Evolutionary conservation across 2,888 invertebrate species (phyloP), one percentile per base, ranked within the genome.

Genomic region (Cabera pusaria): DNA sequence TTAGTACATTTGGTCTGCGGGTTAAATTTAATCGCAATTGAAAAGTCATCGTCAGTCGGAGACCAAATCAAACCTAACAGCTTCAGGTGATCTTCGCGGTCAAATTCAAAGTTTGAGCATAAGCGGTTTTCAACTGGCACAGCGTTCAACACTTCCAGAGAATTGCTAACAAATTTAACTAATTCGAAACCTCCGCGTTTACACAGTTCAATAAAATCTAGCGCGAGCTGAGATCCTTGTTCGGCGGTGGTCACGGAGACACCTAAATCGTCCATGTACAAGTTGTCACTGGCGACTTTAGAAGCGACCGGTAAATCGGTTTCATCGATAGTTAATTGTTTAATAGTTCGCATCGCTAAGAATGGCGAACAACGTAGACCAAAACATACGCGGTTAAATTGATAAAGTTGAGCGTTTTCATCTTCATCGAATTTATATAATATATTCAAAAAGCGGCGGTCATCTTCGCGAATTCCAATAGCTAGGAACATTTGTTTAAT

Each of bases 371-470:
- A 47, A 5, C 33, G 40, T 4, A 54, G 12, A 1, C 49, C 49
- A 24, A 52, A 54, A 10, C 43, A 41, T 4, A 52, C 49, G 8
- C 46, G 29, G 24, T 44, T 43, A 28, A 52, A 49, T 10, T 33
- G 10, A 6, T 43, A 46, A 5, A 37, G n/a, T 0, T 5, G n/a
- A 2, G 46, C 8, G 5, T 36, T 35, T 2, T 44, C 34, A 0
- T 41, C 18, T 1, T 43, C 27, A 0, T 12, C 21, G 32, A 52
- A 55, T 0, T 48, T 37, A 32, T 48, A 50, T 6, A 52, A 33
- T 9, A 55, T 38, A 6, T 39, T 27, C 23, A 42, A 43, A 20
- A 36, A 52, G 5, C 36, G 26, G 18, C 49, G 36, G 20, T 52
- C 45, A 6, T 7, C 16, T 32, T 41, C 39, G 4, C 33, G 22